These are phyloP conservation scores for Prostheceraeus crozeri DNA, from an alignment of 2,888 invertebrate genomes.

Conservation along the genomic window DNA sequence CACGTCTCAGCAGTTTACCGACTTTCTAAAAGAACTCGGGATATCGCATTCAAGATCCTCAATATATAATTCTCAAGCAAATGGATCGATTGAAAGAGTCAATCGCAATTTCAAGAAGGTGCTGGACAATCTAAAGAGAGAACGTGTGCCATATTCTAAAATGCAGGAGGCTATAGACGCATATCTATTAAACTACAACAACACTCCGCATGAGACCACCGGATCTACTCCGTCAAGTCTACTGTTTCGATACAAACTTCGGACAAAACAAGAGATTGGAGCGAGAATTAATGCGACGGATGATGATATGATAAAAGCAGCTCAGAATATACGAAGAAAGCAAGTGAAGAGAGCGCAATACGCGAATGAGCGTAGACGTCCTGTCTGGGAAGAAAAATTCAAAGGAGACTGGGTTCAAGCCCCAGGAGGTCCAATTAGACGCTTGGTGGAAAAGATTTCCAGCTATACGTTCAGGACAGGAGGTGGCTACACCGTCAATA, in stretches of 20 bases:
- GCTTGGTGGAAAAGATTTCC: neutral
- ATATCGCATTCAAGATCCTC: constrained; percentile 25
- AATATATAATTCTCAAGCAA: constrained; percentile 30
- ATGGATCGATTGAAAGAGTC: constrained; percentile 24
- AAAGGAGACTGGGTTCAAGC: constrained; percentile 15
- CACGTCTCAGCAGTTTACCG: constrained; percentile 14
- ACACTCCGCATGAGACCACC: constrained; percentile 29
- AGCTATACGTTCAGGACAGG: constrained; percentile 22
- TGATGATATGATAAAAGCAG: constrained; percentile 10
- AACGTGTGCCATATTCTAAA: constrained; percentile 3
- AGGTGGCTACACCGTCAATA: constrained; percentile 24
- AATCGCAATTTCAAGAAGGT: constrained; percentile 22
- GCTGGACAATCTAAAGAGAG: neutral
- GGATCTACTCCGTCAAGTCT: constrained; percentile 7
- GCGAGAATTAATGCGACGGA: neutral
- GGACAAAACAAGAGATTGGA: constrained; percentile 25
- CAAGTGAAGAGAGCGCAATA: constrained; percentile 15
- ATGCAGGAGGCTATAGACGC: constrained; percentile 24
- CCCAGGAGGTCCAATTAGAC: constrained; percentile 16
- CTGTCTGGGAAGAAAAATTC: constrained; percentile 2
- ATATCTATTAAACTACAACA: constrained; percentile 19
- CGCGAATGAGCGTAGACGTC: constrained; percentile 26
- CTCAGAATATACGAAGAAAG: neutral
- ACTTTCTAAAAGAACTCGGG: constrained; percentile 30
- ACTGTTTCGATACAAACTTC: constrained; percentile 29